Evolutionary conservation across 2,797 vertebrate genomes (phyloP).

Genomic region (Harpagifer antarcticus): DNA sequence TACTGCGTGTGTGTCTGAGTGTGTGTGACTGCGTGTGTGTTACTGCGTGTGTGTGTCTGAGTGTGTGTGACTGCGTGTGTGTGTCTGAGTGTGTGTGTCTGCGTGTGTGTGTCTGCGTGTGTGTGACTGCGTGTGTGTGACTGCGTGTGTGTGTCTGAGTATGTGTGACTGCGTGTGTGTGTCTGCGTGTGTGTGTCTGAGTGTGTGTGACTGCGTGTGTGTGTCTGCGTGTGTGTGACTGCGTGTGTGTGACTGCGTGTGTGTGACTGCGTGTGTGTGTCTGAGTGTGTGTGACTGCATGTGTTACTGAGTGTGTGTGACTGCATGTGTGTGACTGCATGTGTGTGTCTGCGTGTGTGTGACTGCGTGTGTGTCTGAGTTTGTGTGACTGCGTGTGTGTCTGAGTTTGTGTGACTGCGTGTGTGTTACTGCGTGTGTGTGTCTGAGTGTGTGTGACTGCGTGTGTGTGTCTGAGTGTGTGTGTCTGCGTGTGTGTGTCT

Average conservation of each 20-base stretch:
- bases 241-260: slow-evolving; percentile 4
- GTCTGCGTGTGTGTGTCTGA: no score
- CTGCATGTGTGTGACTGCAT: slow-evolving; percentile 1
- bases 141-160: no score
- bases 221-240: slow-evolving; percentile 1
- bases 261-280: slow-evolving; percentile 3
- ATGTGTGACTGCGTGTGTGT: slow-evolving; percentile 3
- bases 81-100: slow-evolving; percentile 1
- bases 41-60: no score
- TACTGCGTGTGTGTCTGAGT: slow-evolving; percentile 4
- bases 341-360: no score
- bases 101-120: slow-evolving; percentile 4
- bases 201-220: slow-evolving; percentile 4
- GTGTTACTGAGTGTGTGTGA: slow-evolving; percentile 3
- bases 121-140: slow-evolving; percentile 3
- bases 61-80: slow-evolving; percentile 4
- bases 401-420: slow-evolving; percentile 8
- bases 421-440: no score
- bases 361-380: slow-evolving; percentile 4
- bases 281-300: slow-evolving; percentile 8
- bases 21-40: slow-evolving; percentile 3
- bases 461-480: not conserved
- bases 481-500: slow-evolving; percentile 9
- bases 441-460: not conserved
- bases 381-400: slow-evolving; percentile 3